Conservation (phyloP, 2,888 invertebrate species). For the Amaurobius ferox region DNA sequence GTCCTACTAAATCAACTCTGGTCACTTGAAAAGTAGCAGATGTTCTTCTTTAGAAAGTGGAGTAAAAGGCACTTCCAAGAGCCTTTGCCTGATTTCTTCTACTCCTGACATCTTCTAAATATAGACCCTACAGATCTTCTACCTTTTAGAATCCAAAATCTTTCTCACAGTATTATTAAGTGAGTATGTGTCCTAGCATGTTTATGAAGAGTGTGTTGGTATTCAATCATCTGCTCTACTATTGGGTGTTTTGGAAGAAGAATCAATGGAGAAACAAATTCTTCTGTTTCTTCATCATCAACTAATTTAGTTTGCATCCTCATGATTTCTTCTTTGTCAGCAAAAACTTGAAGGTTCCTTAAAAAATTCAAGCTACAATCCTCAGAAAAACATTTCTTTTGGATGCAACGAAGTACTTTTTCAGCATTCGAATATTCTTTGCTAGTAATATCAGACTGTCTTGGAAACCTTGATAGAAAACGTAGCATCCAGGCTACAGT, state of each 20-base stretch:
- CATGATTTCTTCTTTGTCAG: neutral
- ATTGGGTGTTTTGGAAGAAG: neutral
- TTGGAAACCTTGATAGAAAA: neutral
- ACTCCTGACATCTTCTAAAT: neutral
- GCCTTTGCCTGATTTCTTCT: neutral
- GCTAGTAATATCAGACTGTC: neutral
- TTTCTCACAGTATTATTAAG: neutral
- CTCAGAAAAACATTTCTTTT: neutral
- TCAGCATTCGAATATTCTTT: neutral
- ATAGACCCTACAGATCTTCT: neutral
- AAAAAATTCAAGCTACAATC: neutral
- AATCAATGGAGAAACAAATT: neutral
- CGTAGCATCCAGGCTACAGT: slow-evolving; percentile 20
- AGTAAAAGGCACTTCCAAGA: neutral
- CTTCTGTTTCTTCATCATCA: neutral
- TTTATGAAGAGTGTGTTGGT: neutral
- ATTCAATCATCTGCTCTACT: neutral
- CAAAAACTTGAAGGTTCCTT: neutral
- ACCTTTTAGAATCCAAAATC: neutral
- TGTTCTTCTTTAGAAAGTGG: neutral
- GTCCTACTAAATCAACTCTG: neutral
- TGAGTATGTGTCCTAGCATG: neutral
- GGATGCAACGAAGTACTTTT: neutral
- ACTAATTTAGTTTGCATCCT: neutral
- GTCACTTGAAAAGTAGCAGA: slow-evolving; percentile 15